phyloP scores from a whole-genome alignment of 2,888 invertebrate species.

The Cheilosia scutellata region DNA sequence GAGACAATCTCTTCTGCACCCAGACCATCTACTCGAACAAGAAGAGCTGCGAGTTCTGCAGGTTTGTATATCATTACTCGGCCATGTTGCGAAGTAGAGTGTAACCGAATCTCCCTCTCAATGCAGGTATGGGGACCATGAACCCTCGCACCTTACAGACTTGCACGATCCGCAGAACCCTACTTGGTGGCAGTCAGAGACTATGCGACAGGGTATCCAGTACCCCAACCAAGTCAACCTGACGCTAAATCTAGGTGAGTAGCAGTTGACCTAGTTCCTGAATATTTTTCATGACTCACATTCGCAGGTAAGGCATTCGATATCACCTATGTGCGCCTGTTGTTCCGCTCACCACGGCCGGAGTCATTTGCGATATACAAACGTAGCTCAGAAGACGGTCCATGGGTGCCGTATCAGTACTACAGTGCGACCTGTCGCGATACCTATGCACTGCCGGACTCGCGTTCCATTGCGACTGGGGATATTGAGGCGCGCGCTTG shows the following conservation, averaged over 20 bases:
- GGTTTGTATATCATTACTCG: constrained; percentile 81
- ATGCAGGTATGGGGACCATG: constrained; percentile 86
- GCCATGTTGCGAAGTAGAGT: constrained; percentile 47
- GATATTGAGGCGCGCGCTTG: constrained; percentile 95
- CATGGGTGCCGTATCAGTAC: constrained; percentile 95
- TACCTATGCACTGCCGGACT: constrained; percentile 94
- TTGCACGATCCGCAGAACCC: constrained; percentile 94
- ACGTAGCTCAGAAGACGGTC: constrained; percentile 89
- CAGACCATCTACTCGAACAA: constrained; percentile 92
- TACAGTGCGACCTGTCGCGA: constrained; percentile 97
- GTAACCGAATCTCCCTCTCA: constrained; percentile 39
- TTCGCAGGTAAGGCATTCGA: constrained; percentile 97
- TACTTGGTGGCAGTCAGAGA: constrained; percentile 99
- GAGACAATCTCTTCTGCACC: constrained; percentile 93
- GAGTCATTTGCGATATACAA: constrained; percentile 99
- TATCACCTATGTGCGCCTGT: constrained; percentile 97
- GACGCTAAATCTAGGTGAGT: constrained; percentile 92
- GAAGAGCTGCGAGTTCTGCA: constrained; percentile 93
- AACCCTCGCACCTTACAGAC: constrained; percentile 93
- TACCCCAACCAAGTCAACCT: constrained; percentile 96
- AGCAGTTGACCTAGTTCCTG: constrained; percentile 27
- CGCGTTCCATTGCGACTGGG: constrained; percentile 88
- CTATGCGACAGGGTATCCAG: constrained; percentile 97
- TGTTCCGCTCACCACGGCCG: constrained; percentile 97
- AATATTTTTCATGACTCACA: constrained; percentile 11